phyloP scores from a whole-genome alignment of 2,797 vertebrate genomes.

The Tapirus indicus region DNA sequence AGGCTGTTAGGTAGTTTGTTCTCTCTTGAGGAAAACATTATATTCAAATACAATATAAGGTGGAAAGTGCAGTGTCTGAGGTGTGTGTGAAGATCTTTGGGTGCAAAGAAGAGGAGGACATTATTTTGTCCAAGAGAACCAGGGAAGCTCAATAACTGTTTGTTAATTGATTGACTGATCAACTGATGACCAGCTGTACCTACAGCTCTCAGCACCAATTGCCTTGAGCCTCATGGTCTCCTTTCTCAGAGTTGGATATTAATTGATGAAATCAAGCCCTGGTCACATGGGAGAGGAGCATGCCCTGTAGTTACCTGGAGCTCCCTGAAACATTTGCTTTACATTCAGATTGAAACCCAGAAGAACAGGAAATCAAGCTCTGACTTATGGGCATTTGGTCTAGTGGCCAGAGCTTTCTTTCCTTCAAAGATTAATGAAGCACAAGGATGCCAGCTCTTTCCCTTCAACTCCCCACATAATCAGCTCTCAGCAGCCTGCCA shows the following conservation, averaged over 20 bases:
- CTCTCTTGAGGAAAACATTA: neutral
- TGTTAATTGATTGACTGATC: neutral
- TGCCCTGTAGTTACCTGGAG: neutral
- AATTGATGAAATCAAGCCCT: conserved; percentile 47
- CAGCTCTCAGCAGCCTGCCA: conserved; percentile 63
- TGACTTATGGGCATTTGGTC: conserved; percentile 65
- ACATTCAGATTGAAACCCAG: conserved; percentile 62
- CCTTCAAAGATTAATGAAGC: conserved; percentile 79
- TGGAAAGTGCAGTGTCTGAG: neutral
- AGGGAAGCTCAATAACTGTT: neutral
- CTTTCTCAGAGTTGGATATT: neutral
- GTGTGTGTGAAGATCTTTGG: neutral
- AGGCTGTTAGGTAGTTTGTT: neutral
- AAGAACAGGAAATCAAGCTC: conserved; percentile 64
- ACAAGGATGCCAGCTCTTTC: conserved; percentile 75
- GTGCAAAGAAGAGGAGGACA: neutral
- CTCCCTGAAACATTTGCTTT: conserved; percentile 66
- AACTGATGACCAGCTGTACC: neutral
- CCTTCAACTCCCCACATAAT: conserved; percentile 76
- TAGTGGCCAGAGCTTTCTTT: conserved; percentile 68
- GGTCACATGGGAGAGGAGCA: neutral
- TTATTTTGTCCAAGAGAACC: neutral
- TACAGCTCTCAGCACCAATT: neutral
- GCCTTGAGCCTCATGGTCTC: neutral
- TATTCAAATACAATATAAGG: neutral